Evolutionary conservation across 1,140 invertebrate genomes (phyloP).

Genomic region (Drosophila rufa): DNA sequence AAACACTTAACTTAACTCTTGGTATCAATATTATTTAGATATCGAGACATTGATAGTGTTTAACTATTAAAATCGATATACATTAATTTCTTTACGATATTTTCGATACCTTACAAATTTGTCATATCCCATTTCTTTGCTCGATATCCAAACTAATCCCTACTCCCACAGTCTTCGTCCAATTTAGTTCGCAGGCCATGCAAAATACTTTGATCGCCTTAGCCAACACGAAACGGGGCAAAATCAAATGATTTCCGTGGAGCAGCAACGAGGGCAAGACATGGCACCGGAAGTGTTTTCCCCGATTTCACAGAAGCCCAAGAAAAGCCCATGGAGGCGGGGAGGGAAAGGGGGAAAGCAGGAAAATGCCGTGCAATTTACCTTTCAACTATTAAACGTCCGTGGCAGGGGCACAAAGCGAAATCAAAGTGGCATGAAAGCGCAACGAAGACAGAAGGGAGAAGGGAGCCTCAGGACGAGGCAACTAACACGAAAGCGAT

Average conservation of each 20-base stretch:
- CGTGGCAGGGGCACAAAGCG: conserved; percentile 78
- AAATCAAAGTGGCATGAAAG: conserved; percentile 82
- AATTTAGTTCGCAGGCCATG: conserved; percentile 18
- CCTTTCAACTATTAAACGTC: conserved; percentile 82
- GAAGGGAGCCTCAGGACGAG: conserved; percentile 21
- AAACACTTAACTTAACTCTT: neutral
- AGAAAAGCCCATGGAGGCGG: conserved; percentile 6
- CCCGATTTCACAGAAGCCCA: conserved; percentile 48
- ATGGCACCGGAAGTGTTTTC: conserved; percentile 75
- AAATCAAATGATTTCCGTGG: conserved; percentile 81
- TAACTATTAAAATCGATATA: neutral
- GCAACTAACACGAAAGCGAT: conserved; percentile 59
- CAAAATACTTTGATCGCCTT: conserved; percentile 73
- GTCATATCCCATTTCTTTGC: neutral
- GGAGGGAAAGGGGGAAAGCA: neutral
- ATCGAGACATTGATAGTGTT: neutral
- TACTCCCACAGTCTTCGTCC: neutral
- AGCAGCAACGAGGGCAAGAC: conserved; percentile 58
- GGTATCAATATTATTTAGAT: neutral
- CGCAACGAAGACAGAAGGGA: conserved; percentile 63
- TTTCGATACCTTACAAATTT: neutral
- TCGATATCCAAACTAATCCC: neutral
- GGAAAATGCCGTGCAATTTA: conserved; percentile 80
- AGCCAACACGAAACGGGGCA: conserved; percentile 65
- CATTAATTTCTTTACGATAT: neutral